Evolutionary conservation across 2,888 invertebrate genomes (phyloP).

Genomic region (Allygus modestus): DNA sequence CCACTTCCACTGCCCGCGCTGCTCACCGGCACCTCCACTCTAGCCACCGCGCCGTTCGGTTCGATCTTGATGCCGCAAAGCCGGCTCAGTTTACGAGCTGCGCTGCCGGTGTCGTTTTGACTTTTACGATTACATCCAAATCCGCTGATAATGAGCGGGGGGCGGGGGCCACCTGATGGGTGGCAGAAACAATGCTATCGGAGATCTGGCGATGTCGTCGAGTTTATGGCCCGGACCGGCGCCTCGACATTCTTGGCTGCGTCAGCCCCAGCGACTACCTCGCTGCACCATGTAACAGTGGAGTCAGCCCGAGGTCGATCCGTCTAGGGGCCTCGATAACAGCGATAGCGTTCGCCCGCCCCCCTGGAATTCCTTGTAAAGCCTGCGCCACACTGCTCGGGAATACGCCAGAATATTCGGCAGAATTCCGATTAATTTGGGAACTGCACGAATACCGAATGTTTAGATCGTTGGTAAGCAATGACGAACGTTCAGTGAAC

Average conservation of each 20-base stretch:
- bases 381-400: too few relatives aligned
- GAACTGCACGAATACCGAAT: too few relatives aligned
- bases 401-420: too few relatives aligned
- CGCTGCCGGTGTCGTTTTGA: slow-evolving; percentile 47
- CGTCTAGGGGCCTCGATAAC: too few relatives aligned
- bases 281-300: background rate
- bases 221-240: slow-evolving; percentile 50
- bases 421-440: too few relatives aligned
- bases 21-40: background rate
- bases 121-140: slow-evolving; percentile 62
- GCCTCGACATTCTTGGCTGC: slow-evolving; percentile 34
- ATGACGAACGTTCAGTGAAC: too few relatives aligned
- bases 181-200: slow-evolving; percentile 61
- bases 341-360: too few relatives aligned
- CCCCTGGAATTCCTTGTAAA: too few relatives aligned
- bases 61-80: slow-evolving; percentile 19
- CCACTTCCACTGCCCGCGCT: background rate
- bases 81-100: slow-evolving; percentile 4
- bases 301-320: too few relatives aligned
- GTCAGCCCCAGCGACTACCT: background rate
- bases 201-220: slow-evolving; percentile 55
- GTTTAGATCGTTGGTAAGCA: too few relatives aligned
- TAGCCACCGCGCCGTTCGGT: background rate
- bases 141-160: slow-evolving; percentile 43
- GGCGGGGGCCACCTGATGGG: slow-evolving; percentile 47